phyloP scores from a whole-genome alignment of 2,888 invertebrate species.

The Xiphydria camelus region DNA sequence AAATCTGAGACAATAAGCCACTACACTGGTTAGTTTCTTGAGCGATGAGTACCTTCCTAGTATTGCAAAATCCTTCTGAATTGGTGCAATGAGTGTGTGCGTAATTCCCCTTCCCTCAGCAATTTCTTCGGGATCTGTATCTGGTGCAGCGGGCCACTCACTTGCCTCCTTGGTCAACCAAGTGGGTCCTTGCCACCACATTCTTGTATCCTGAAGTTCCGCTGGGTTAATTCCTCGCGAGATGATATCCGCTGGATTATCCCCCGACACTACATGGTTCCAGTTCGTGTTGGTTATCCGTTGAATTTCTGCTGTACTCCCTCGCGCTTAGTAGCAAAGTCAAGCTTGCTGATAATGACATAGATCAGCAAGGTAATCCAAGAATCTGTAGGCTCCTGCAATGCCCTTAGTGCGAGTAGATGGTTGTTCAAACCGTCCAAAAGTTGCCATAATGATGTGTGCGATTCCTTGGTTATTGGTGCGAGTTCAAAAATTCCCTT shows the following conservation, averaged over 20 bases:
- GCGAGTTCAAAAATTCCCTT: background rate
- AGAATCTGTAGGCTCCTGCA: background rate
- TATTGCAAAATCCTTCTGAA: background rate
- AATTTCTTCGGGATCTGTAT: background rate
- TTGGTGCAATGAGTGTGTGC: background rate
- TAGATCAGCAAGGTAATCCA: background rate
- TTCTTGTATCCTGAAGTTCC: background rate
- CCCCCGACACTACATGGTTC: slow-evolving; percentile 12
- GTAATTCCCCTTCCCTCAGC: background rate
- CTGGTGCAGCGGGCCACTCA: slow-evolving; percentile 3
- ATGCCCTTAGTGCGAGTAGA: background rate
- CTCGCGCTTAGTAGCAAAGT: background rate
- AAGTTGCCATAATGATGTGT: background rate
- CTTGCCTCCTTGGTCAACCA: slow-evolving; percentile 15
- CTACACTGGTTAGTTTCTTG: background rate
- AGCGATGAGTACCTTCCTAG: slow-evolving; percentile 4
- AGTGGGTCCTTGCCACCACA: slow-evolving; percentile 10
- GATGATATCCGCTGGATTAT: slow-evolving; percentile 39
- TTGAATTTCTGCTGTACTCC: no score
- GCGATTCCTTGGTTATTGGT: background rate
- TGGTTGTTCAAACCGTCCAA: background rate
- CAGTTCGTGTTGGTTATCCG: no score
- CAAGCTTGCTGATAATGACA: background rate
- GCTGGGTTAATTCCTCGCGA: slow-evolving; percentile 17
- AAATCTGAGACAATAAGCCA: slow-evolving; percentile 8